Base-by-base conservation (phyloP, 2,888 invertebrate genomes). In the Villa cingulata region DNA sequence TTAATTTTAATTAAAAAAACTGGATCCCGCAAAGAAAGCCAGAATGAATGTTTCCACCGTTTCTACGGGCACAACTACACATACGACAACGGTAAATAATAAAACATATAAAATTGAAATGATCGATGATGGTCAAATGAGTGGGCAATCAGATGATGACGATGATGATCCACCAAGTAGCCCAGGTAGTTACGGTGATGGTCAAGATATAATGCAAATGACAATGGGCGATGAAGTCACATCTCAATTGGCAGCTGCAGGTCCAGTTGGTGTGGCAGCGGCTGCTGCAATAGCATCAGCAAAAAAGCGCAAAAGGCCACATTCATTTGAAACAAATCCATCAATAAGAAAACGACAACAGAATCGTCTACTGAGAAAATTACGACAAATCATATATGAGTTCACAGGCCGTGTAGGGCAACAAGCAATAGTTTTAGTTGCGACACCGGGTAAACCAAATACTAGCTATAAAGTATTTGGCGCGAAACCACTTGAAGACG, bases 321-420 rank as follows among this genome's bases (percentile, higher is more conserved):
- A 95, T 72, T 87, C 90, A 49, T 95, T 95, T 69, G 95, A 96
- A 72, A 94, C 94, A 45, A 95, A 95, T 74, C 95, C 95, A 3
- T 94, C 94, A 37, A 91, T 94, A 56, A 75, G 95, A 59, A 95
- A 95, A 70, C 75, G 95, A 45, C 95, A 95, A 69, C 95, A 95
- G 70, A 95, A 95, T 64, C 77, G 95, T 61, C 73, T 96, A 53
- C 73, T 95, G 48, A 76, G 90, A 54, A 90, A 90, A 72, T 72
- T 91, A 50, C 76, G 88, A 66, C 88, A 88, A 78, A 92, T 91
- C 19, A 92, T 92, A 61, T 95, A 95, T 59, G 96, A 96, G 70
- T 96, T 95, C 72, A 91, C 94, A 48, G 94, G 94, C 1, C 77
- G 95, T 57, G 95, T 96, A 46, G 96, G 96, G 1, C 95, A 96